Evolutionary conservation across 2,888 invertebrate genomes (phyloP), one percentile per base, ranked within the genome.

Genomic region (Latrodectus elegans): DNA sequence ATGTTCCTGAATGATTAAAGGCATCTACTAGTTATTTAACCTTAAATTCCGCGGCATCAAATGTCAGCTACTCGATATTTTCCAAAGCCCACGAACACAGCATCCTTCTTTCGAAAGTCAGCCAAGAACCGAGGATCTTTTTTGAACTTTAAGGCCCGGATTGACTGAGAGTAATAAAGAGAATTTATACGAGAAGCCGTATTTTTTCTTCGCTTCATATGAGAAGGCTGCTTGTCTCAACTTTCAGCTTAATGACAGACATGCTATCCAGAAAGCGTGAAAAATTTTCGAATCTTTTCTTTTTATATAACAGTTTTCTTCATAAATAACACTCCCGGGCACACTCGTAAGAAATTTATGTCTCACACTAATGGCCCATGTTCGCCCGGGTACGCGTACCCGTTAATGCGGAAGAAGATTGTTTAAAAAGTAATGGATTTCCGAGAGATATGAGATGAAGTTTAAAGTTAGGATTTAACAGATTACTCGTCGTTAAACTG

Each of bases 311-410:
- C 70, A 70, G 60, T 76, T 60, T 78, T 17, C 77, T 78, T 84
- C 84, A 84, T 84, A 84, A 84, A 84, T 78, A 73, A 84, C 84
- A 52, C 51, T 64, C 49, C 17, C 72, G 17, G 17, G 64, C 80
- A 38, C 26, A 22, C 60, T 60, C 9, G n/a, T 51, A 52, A 68
- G 80, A 65, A 72, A 80, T 80, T 38, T 72, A 65, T 52, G 71
- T 80, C 64, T 49, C 22, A 10, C 74, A 49, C 67, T 81, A 81
- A 81, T 81, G 73, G 64, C 8, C 67, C 49, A 14, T 73, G 17
- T 51, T 52, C 52, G 52, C n/a, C n/a, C 12, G 60, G 60, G 12
- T 15, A 12, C 14, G 60, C 60, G 60, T 60, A 12, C 60, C 60
- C 60, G 12, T 60, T 60, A n/a, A 60, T 60, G 60, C n/a, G 60